Evolutionary conservation across 1,140 invertebrate genomes (phyloP).

Genomic region (Diachasmimorpha longicaudata): DNA sequence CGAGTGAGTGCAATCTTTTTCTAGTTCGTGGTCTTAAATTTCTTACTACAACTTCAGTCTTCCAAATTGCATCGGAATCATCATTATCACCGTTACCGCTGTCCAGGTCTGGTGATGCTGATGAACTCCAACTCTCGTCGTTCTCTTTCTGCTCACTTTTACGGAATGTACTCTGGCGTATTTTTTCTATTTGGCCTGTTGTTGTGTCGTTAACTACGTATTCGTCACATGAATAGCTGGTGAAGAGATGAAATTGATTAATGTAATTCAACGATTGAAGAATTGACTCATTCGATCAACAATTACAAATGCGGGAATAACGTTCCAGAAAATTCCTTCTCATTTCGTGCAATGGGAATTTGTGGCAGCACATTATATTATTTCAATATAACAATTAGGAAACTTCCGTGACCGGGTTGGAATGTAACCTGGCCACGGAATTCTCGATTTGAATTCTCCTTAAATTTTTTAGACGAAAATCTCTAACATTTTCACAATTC

Average conservation of each 20-base stretch:
- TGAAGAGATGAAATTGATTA: slow-evolving; percentile 43
- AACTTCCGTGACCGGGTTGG: no score
- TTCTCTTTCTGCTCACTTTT: slow-evolving; percentile 56
- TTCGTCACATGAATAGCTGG: slow-evolving; percentile 81
- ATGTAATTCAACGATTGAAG: background rate
- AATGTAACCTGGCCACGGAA: no score
- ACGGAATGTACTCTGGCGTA: slow-evolving; percentile 61
- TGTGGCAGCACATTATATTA: no score
- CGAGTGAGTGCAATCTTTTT: slow-evolving; percentile 68
- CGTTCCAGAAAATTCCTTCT: no score
- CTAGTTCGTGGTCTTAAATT: slow-evolving; percentile 67
- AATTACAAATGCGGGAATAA: no score
- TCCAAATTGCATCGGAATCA: slow-evolving; percentile 53
- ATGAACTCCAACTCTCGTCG: slow-evolving; percentile 55
- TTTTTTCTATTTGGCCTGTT: slow-evolving; percentile 67
- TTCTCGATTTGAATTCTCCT: no score
- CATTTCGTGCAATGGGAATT: no score
- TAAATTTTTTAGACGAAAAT: no score
- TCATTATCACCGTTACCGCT: slow-evolving; percentile 42
- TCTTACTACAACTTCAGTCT: slow-evolving; percentile 64
- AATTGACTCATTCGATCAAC: no score
- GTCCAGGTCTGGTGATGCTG: slow-evolving; percentile 41
- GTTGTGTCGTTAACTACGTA: slow-evolving; percentile 80
- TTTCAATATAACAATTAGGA: no score
- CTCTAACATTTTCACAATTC: no score